A percentile compares a stretch with the other conserved stretches of the same genome.
Conservation (phyloP, 2,113 vertebrate species). For the Vombatus ursinus region DNA sequence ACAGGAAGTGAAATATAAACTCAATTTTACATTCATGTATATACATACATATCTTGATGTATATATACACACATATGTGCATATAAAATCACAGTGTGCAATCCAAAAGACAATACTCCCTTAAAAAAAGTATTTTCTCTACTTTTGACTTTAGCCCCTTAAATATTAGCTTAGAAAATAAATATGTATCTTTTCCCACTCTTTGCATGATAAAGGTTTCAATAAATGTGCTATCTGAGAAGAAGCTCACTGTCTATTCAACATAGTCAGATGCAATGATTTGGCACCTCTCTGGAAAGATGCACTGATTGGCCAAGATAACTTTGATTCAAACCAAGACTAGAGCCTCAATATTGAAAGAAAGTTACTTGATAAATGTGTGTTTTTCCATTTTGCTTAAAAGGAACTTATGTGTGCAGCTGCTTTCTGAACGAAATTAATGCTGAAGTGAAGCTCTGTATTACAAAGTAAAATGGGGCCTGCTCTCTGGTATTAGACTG, state of each 20-base stretch:
- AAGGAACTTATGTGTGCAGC: constrained; percentile 84
- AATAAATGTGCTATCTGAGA: constrained; percentile 64
- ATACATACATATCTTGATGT: not conserved
- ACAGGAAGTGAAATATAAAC: constrained; percentile 16
- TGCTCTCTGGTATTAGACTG: constrained; percentile 83
- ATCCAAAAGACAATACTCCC: not conserved
- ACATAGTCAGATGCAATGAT: constrained; percentile 54
- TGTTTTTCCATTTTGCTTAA: constrained; percentile 86
- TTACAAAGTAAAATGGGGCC: constrained; percentile 86
- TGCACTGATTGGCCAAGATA: constrained; percentile 78
- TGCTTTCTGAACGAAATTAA: constrained; percentile 84
- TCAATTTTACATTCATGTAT: constrained; percentile 10
- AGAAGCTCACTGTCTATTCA: constrained; percentile 74
- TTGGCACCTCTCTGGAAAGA: constrained; percentile 76
- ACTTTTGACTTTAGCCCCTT: constrained; percentile 23
- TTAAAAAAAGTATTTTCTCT: constrained; percentile 32
- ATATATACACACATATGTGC: not conserved
- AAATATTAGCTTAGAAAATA: constrained; percentile 56
- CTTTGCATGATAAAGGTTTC: constrained; percentile 49
- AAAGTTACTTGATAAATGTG: constrained; percentile 85
- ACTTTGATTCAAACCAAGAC: constrained; percentile 80
- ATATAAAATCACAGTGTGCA: not conserved
- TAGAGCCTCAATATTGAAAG: constrained; percentile 78
- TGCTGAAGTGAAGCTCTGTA: constrained; percentile 80
- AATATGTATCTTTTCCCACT: not conserved